Conservation (phyloP, 2,113 vertebrate species). For the Rhizomys pruinosus region DNA sequence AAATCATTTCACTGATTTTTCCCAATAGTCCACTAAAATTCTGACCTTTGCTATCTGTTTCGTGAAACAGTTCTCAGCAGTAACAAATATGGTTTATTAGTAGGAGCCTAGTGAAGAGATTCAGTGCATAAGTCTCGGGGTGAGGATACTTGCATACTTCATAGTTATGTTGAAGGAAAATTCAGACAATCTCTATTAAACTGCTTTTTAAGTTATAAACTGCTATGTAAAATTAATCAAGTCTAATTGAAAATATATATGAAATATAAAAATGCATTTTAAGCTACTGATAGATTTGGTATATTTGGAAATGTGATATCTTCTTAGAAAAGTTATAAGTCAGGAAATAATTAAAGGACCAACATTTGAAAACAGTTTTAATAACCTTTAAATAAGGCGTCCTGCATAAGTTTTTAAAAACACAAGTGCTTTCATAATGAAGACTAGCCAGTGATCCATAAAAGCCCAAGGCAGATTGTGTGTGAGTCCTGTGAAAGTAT, state of each 20-base stretch:
- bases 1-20: not conserved
- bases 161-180: not conserved
- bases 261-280: not conserved
- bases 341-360: not conserved
- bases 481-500: not conserved
- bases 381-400: not conserved
- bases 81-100: not conserved
- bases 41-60: not conserved
- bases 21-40: not conserved
- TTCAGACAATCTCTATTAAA: not conserved
- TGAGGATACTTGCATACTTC: not conserved
- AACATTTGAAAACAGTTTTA: not conserved
- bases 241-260: not conserved
- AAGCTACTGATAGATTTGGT: not conserved
- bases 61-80: not conserved
- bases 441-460: not conserved
- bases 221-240: not conserved
- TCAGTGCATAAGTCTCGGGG: not conserved
- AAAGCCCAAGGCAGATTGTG: not conserved
- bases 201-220: not conserved
- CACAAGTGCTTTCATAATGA: not conserved
- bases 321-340: not conserved
- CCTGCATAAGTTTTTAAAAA: not conserved
- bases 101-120: not conserved
- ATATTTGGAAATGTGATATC: not conserved